A percentile compares a stretch with the other conserved stretches of the same genome.
phyloP scores from a whole-genome alignment of 2,797 vertebrate species.

The Danio choprae region DNA sequence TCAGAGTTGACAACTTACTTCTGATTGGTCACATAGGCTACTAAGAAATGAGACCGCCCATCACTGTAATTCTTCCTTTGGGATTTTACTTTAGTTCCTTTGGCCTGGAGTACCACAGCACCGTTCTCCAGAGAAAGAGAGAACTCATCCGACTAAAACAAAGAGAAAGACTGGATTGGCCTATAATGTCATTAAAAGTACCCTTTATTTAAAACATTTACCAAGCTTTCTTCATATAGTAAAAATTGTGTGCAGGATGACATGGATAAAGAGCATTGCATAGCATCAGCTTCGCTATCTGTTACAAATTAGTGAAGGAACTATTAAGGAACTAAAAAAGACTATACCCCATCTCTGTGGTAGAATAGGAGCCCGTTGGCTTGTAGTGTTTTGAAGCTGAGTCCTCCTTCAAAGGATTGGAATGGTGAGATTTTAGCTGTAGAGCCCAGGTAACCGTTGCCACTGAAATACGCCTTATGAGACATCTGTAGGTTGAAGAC shows the following conservation, averaged over 20 bases:
- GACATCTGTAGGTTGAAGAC: conserved; percentile 83
- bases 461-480: conserved; percentile 90
- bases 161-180: background rate
- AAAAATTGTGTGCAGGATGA: background rate
- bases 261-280: background rate
- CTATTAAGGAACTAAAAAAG: background rate
- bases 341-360: conserved; percentile 83
- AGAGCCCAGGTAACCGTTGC: conserved; percentile 89
- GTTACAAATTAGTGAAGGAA: background rate
- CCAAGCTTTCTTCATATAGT: background rate
- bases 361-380: conserved; percentile 90
- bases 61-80: conserved; percentile 87
- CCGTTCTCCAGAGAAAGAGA: conserved; percentile 92
- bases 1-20: conserved; percentile 77
- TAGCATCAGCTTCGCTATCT: background rate
- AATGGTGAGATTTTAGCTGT: conserved; percentile 88
- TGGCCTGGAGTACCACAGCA: conserved; percentile 85
- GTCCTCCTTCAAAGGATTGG: conserved; percentile 89
- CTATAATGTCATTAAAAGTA: background rate
- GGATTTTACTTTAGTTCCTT: conserved; percentile 85
- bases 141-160: conserved; percentile 85
- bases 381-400: conserved; percentile 90
- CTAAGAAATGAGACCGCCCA: conserved; percentile 88
- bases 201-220: background rate
- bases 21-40: conserved; percentile 83